A percentile compares a stretch with the other conserved stretches of the same genome.
Evolutionary conservation across 2,797 vertebrate species (phyloP).

Genomic region (Trachops cirrhosus): DNA sequence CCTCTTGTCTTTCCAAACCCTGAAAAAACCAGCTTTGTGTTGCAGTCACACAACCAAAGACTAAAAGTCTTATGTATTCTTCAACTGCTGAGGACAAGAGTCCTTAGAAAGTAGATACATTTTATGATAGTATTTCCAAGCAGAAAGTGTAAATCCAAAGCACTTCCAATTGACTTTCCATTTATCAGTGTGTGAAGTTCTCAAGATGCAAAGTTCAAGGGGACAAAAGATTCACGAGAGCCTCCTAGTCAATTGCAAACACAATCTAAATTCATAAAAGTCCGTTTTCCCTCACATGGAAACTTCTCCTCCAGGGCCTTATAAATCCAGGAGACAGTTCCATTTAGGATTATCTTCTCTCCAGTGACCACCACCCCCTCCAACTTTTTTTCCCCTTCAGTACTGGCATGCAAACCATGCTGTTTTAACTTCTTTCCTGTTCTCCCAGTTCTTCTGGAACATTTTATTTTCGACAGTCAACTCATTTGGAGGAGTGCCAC

Average conservation of each 20-base stretch:
- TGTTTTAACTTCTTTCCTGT: conserved; percentile 89
- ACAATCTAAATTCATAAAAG: conserved; percentile 65
- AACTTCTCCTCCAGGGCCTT: conserved; percentile 51
- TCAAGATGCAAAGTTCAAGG: conserved; percentile 58
- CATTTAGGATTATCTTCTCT: conserved; percentile 76
- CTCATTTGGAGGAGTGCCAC: conserved; percentile 87
- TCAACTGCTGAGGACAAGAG: not conserved
- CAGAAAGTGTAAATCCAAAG: conserved; percentile 41
- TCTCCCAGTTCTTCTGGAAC: conserved; percentile 90
- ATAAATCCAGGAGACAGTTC: conserved; percentile 71
- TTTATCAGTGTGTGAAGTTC: conserved; percentile 55
- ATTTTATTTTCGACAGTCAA: conserved; percentile 90
- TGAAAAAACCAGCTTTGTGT: not conserved
- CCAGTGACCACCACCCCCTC: not conserved
- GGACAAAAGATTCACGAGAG: conserved; percentile 55
- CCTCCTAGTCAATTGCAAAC: conserved; percentile 60
- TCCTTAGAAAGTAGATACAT: conserved; percentile 42
- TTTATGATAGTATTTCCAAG: conserved; percentile 42
- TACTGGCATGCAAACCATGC: conserved; percentile 86
- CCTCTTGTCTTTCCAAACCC: not conserved
- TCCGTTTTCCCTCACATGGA: conserved; percentile 49
- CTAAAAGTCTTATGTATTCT: not conserved
- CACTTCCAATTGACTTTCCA: conserved; percentile 33
- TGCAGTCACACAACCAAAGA: not conserved
- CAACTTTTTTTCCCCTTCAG: conserved; percentile 77